These are phyloP conservation scores for Pseudoips prasinana DNA, from an alignment of 2,888 invertebrate species.

Conservation along the genomic window DNA sequence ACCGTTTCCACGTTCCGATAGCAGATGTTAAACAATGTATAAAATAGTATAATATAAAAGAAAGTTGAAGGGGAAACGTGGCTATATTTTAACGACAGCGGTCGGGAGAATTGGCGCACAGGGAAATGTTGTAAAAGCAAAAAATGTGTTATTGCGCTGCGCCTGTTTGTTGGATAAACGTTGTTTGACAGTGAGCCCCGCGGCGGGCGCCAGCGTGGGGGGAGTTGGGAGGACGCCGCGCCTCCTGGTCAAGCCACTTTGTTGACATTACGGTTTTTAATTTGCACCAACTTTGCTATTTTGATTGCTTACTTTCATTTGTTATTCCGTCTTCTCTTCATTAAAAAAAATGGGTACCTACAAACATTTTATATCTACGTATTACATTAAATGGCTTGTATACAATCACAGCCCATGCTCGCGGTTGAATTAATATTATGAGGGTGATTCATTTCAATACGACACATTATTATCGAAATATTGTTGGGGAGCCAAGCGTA, in stretches of 20 bases:
- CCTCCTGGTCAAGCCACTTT: slow-evolving; percentile 50
- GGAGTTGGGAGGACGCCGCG: slow-evolving; percentile 27
- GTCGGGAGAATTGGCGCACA: slow-evolving; percentile 49
- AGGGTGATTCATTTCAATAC: slow-evolving; percentile 58
- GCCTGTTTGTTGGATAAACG: slow-evolving; percentile 69
- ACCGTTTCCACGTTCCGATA: slow-evolving; percentile 52
- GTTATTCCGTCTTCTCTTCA: slow-evolving; percentile 25
- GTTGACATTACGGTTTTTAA: slow-evolving; percentile 62
- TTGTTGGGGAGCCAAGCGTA: slow-evolving; percentile 45
- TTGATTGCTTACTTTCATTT: slow-evolving; percentile 22
- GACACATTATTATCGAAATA: slow-evolving; percentile 61
- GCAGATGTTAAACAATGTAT: slow-evolving; percentile 29
- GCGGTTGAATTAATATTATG: slow-evolving; percentile 52
- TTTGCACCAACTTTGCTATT: slow-evolving; percentile 46
- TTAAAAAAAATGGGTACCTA: slow-evolving; percentile 29
- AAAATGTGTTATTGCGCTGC: slow-evolving; percentile 68
- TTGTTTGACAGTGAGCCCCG: slow-evolving; percentile 64
- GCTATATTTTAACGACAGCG: slow-evolving; percentile 44
- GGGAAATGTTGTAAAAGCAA: slow-evolving; percentile 58
- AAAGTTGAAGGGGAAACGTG: slow-evolving; percentile 43
- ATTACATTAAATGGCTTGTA: slow-evolving; percentile 2
- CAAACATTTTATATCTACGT: slow-evolving; percentile 6
- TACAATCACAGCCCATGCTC: slow-evolving; percentile 23
- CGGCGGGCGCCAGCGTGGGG: slow-evolving; percentile 21
- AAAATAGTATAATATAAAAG: slow-evolving; percentile 34